phyloP scores from a whole-genome alignment of 2,113 vertebrate genomes.

The Propithecus coquereli region DNA sequence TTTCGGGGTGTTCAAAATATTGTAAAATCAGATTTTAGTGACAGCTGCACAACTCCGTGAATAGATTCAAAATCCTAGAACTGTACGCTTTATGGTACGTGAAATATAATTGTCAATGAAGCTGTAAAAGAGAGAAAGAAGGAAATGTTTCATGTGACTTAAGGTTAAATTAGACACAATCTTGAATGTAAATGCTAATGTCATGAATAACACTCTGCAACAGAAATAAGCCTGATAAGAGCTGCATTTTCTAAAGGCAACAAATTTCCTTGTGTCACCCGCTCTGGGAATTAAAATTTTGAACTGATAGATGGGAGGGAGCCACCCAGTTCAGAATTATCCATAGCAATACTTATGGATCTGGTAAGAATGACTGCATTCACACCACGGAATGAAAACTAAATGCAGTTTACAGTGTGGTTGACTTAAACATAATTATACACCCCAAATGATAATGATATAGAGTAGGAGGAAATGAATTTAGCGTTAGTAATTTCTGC shows the following conservation, averaged over 20 bases:
- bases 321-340: background rate
- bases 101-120: slow-evolving; percentile 13
- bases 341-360: background rate
- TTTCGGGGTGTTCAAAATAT: background rate
- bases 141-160: background rate
- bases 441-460: background rate
- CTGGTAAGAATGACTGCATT: slow-evolving; percentile 12
- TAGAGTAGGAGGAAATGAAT: background rate
- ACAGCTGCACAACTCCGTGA: background rate
- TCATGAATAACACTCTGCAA: background rate
- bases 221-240: background rate
- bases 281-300: background rate
- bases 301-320: background rate
- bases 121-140: background rate
- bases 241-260: background rate
- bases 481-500: slow-evolving; percentile 19
- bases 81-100: background rate
- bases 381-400: background rate
- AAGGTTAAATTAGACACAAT: background rate
- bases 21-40: background rate
- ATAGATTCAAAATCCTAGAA: background rate
- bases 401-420: slow-evolving; percentile 26
- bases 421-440: slow-evolving; percentile 48
- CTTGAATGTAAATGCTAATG: background rate
- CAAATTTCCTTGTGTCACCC: background rate